Base-by-base conservation (phyloP, 2,888 invertebrate species). In the Salticus scenicus region DNA sequence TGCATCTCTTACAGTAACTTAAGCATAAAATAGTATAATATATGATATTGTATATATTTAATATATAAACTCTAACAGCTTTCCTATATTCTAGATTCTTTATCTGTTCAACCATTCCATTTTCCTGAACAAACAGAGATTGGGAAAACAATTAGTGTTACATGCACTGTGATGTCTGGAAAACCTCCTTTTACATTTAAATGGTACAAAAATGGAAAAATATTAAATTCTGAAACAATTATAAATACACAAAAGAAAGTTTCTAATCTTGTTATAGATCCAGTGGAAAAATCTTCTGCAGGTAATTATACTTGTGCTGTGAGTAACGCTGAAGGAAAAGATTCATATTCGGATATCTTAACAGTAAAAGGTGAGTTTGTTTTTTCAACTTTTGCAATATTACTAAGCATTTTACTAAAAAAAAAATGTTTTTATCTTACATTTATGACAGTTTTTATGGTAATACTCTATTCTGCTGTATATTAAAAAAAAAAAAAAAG, bases 101-200 rank as follows among this genome's bases (percentile, higher is more conserved):
- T 75, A 0, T 64, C 71, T 57, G 73, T 83, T 17, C 77, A 76
- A 28, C 83, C 81, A 0, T 81, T 81, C 20, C 81, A 81, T n/a
- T 75, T 81, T 30, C 70, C 81, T 27, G 4, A 67, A 2, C 74
- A 81, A 64, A 75, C 67, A 5, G 74, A 81, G 24, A 75, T 64
- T 51, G 82, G 82, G 27, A 72, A 82, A 14, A 74, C 31, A 1
- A 63, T 75, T 20, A 81, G 74, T 20, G 51, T 78, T 8, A 37
- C 51, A 4, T 87, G 87, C 33, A n/a, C 70, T 2, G 24, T 82
- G 1, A 69, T 47, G 20, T 57, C 69, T 24, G 87, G 87, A 8
- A 69, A 73, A n/a, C 63, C 57, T 2, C 87, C 87, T 12, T 47
- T 84, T 20, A 66, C 28, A 57, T 84, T 74, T 24, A 78, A 20